Percentiles rank a stretch among this genome's conserved stretches.
phyloP scores from a whole-genome alignment of 2,888 invertebrate genomes.

The Acrobeloides nanus region DNA sequence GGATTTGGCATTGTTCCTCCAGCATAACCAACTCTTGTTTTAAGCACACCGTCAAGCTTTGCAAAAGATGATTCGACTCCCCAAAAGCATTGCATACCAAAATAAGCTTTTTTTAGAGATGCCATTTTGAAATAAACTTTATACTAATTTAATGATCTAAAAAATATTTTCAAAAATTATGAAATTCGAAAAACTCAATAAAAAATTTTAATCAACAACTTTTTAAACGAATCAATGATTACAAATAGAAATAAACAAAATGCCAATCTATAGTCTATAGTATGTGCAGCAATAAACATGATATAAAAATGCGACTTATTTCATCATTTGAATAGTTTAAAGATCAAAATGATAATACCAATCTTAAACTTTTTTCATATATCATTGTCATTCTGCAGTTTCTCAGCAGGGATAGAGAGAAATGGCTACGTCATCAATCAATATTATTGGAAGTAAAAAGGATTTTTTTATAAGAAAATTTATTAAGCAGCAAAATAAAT shows the following conservation, averaged over 20 bases:
- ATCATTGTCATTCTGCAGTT: no score
- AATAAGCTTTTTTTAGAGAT: slow-evolving; percentile 31
- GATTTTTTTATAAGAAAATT: no score
- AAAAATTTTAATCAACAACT: background rate
- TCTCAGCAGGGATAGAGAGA: no score
- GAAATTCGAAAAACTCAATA: no score
- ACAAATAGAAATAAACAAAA: background rate
- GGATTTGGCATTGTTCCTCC: slow-evolving; percentile 76
- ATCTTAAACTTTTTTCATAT: no score
- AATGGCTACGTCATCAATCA: no score
- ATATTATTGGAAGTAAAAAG: no score
- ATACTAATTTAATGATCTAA: no score
- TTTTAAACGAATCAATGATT: background rate
- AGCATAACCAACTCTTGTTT: slow-evolving; percentile 86
- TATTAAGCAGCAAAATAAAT: no score
- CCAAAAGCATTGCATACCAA: slow-evolving; percentile 53
- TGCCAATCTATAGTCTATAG: background rate
- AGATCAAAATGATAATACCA: no score
- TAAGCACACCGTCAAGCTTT: slow-evolving; percentile 64
- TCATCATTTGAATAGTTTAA: no score
- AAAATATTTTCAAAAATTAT: no score
- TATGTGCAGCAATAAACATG: background rate
- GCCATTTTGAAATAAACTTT: background rate
- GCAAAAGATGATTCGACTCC: slow-evolving; percentile 47
- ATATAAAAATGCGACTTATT: background rate